A percentile compares a stretch with the other conserved stretches of the same genome.
Evolutionary conservation across 2,113 vertebrate genomes (phyloP).

Genomic region (Sander vitreus): DNA sequence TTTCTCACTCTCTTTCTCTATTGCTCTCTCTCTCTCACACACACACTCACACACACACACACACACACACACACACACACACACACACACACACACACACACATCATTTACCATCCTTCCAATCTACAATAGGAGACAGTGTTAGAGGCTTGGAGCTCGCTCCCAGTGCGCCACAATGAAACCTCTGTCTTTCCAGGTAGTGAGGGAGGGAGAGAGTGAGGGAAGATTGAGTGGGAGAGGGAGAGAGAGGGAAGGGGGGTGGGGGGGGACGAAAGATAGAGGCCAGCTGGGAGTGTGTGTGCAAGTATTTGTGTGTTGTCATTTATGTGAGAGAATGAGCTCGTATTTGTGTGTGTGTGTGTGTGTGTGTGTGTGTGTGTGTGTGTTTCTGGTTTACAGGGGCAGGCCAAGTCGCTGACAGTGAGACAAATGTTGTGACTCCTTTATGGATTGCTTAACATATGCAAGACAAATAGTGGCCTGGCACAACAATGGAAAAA

Average conservation of each 20-base stretch:
- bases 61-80: not conserved
- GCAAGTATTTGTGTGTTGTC: slow-evolving; percentile 49
- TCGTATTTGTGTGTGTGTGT: slow-evolving; percentile 7
- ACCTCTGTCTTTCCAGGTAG: slow-evolving; percentile 81
- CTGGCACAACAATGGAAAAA: slow-evolving; percentile 77
- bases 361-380: slow-evolving; percentile 34
- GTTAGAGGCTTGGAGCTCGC: slow-evolving; percentile 62
- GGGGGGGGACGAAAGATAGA: slow-evolving; percentile 47
- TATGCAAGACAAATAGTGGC: slow-evolving; percentile 69
- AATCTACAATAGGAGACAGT: slow-evolving; percentile 76
- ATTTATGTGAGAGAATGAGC: slow-evolving; percentile 62
- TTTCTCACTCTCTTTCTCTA: not conserved
- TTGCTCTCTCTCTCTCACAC: not conserved
- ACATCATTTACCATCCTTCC: slow-evolving; percentile 33
- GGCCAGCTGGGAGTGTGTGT: slow-evolving; percentile 65
- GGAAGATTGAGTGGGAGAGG: not conserved
- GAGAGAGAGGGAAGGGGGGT: not conserved
- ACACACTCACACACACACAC: not conserved
- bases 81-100: slow-evolving; percentile 30
- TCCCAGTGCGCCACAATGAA: slow-evolving; percentile 71
- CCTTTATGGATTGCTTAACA: slow-evolving; percentile 79
- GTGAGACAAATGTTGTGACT: slow-evolving; percentile 78
- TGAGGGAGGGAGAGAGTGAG: slow-evolving; percentile 7
- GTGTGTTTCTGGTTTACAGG: slow-evolving; percentile 45
- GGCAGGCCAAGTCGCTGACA: slow-evolving; percentile 66